These are phyloP conservation scores for Momotus momota DNA, from an alignment of 2,797 vertebrate species.

Conservation along the genomic window DNA sequence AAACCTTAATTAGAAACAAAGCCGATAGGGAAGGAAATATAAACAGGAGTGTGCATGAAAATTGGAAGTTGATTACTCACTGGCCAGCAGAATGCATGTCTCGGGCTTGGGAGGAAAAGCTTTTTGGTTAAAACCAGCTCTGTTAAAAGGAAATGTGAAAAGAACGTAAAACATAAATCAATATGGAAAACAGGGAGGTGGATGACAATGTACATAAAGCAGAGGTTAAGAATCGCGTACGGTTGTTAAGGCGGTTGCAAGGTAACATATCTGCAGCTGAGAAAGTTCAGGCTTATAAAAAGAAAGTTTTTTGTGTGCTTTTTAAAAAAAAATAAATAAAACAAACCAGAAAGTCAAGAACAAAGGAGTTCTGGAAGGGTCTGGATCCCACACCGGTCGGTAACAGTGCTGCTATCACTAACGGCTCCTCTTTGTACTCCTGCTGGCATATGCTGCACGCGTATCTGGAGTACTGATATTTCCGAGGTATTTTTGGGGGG, in stretches of 20 bases:
- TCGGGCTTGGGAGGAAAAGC: neutral
- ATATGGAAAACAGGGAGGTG: constrained; percentile 55
- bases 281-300: constrained; percentile 44
- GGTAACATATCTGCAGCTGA: neutral
- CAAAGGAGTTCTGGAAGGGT: constrained; percentile 60
- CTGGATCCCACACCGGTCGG: constrained; percentile 36
- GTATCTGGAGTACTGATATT: neutral
- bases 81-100: constrained; percentile 23
- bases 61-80: constrained; percentile 64
- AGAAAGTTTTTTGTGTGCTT: neutral
- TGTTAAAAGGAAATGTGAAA: constrained; percentile 63
- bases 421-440: constrained; percentile 30
- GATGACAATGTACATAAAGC: constrained; percentile 63
- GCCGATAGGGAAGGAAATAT: constrained; percentile 66
- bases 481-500: neutral
- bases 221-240: constrained; percentile 31
- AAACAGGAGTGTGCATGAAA: constrained; percentile 62
- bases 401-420: neutral
- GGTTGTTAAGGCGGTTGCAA: neutral
- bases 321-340: neutral
- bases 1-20: constrained; percentile 71
- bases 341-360: constrained; percentile 43
- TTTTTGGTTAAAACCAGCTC: constrained; percentile 25
- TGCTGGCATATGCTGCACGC: neutral
- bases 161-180: constrained; percentile 60